phyloP scores from a whole-genome alignment of 2,113 vertebrate genomes.

The Oryctolagus cuniculus region mOryCun1.1 NC_091433.1:199794001-199794500 shows the following conservation, averaged over 20 bases:
- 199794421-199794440: not conserved
- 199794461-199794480: too few species aligned
- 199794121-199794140: too few species aligned
- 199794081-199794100: not conserved
- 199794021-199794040: too few species aligned
- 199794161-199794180: not conserved
- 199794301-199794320: too few species aligned
- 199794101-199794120: not conserved
- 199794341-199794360: too few species aligned
- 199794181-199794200: not conserved
- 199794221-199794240: not conserved
- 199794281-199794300: not conserved
- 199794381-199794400: not conserved
- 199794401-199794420: not conserved
- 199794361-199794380: not conserved
- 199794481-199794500: too few species aligned
- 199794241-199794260: not conserved
- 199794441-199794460: too few species aligned
- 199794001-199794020: too few species aligned
- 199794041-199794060: not conserved
- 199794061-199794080: not conserved
- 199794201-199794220: not conserved
- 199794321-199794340: too few species aligned
- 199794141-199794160: too few species aligned
- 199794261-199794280: not conserved